phyloP scores from a whole-genome alignment of 2,888 invertebrate species.

The Cryptocephalus primarius region DNA sequence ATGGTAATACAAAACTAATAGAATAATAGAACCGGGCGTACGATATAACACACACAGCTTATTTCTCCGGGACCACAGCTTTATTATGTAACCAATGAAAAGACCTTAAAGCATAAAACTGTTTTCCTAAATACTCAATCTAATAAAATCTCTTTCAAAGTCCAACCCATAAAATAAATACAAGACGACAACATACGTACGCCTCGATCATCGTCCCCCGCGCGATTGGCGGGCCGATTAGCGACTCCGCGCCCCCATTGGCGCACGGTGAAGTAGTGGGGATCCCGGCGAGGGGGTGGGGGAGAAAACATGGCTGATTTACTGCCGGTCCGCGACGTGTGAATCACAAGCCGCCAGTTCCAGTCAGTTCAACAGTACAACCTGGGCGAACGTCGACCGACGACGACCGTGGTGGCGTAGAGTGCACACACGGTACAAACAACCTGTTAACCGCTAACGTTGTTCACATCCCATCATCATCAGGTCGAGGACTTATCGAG shows the following conservation, averaged over 20 bases:
- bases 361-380: conserved; percentile 31
- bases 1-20: conserved; percentile 20
- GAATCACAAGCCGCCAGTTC: conserved; percentile 19
- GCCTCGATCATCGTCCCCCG: conserved; percentile 19
- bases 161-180: conserved; percentile 37
- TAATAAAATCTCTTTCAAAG: conserved; percentile 36
- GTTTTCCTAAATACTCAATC: conserved; percentile 37
- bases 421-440: too few species aligned
- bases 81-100: conserved; percentile 32
- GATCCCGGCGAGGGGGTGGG: conserved; percentile 22
- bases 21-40: conserved; percentile 19
- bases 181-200: conserved; percentile 27
- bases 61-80: conserved; percentile 19
- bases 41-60: conserved; percentile 10
- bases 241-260: conserved; percentile 22
- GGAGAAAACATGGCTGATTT: conserved; percentile 38
- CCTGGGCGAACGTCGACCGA: conserved; percentile 19
- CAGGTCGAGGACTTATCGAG: not conserved
- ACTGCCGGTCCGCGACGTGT: conserved; percentile 24
- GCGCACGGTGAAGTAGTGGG: conserved; percentile 16
- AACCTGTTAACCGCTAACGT: too few species aligned
- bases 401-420: too few species aligned
- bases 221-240: conserved; percentile 31
- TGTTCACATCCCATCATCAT: too few species aligned
- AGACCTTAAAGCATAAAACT: conserved; percentile 33